Evolutionary conservation across 2,113 vertebrate species (phyloP), one percentile per base, ranked within the genome.

Genomic region (Pardalotus punctatus): DNA sequence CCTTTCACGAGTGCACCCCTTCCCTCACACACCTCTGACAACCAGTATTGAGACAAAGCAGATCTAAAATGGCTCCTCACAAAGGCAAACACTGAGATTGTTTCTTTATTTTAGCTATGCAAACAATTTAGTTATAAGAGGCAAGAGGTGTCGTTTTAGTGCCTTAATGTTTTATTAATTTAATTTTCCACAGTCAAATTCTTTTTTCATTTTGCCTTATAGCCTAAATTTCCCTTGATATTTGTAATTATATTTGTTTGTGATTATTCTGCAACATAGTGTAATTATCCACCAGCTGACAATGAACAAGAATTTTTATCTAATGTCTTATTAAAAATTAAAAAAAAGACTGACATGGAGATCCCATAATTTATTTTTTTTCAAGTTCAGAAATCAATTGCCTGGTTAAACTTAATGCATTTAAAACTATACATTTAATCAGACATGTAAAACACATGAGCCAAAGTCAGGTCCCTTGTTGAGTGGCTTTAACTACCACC

Each of bases 81-180:
- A 40, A 40, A 40, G 9, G 48, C 67, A 91, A 67, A 94, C 81
- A 42, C 14, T 86, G 29, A 65, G 83, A 88, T 72, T 76, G 50
- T 84, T 91, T 96, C 82, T 96, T 95, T 91, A 90, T 94, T 96
- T 93, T 77, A 96, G 64, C 54, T 90, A 70, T 89, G 62, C 73
- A 92, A 95, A 92, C 73, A 72, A 58, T 94, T 97, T 96, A 91
- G 35, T 57, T 73, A 88, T 90, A 96, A 92, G 74, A 94, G 76
- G 76, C 88, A 95, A 31, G 65, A 86, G 33, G 23, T 54, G 94
- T 95, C 10, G 5, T 90, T 81, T 93, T 89, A 95, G 79, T 51
- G 18, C 70, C 80, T 97, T 95, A 94, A 96, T 93, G 91, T 76
- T 95, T 91, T 94, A 96, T 95, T 97, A 97, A 97, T 93, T 95